These are phyloP conservation scores for Myxocyprinus asiaticus DNA, from an alignment of 2,113 vertebrate genomes.

Conservation along the genomic window DNA sequence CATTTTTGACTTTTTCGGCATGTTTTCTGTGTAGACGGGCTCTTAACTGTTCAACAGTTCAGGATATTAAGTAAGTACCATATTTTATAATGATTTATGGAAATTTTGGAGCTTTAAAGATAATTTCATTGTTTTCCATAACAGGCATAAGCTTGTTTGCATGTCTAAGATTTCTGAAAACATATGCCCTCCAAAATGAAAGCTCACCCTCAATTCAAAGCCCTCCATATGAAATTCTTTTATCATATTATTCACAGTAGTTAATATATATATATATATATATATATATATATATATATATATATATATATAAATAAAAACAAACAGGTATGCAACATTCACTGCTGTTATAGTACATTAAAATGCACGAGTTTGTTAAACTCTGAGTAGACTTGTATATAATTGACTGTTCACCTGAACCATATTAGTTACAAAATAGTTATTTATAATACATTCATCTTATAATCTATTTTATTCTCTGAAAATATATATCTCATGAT, in stretches of 20 bases:
- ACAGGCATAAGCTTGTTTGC: not conserved
- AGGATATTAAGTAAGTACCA: not conserved
- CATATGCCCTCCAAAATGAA: not conserved
- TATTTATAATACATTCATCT: constrained; percentile 65
- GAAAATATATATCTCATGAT: constrained; percentile 61
- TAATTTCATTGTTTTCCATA: not conserved
- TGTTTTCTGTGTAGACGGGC: not conserved
- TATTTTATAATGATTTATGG: not conserved
- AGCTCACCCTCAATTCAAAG: not conserved
- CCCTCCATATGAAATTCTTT: constrained; percentile 15
- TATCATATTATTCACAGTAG: constrained; percentile 38
- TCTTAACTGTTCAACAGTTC: not conserved
- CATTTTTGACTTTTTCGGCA: not conserved
- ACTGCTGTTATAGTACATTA: constrained; percentile 57
- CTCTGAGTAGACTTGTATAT: constrained; percentile 15
- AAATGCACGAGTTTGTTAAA: constrained; percentile 19
- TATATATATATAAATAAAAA: constrained; percentile 36
- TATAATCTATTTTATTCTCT: constrained; percentile 58
- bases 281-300: constrained; percentile 31
- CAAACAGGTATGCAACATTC: constrained; percentile 62
- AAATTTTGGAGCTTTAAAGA: not conserved
- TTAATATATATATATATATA: constrained; percentile 38
- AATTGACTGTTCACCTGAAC: constrained; percentile 55
- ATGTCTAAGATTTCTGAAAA: not conserved
- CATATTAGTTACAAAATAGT: constrained; percentile 74